Percentiles rank a stretch among this genome's conserved stretches.
Evolutionary conservation across 2,113 vertebrate species (phyloP).

Genomic region (Sprattus sprattus): DNA sequence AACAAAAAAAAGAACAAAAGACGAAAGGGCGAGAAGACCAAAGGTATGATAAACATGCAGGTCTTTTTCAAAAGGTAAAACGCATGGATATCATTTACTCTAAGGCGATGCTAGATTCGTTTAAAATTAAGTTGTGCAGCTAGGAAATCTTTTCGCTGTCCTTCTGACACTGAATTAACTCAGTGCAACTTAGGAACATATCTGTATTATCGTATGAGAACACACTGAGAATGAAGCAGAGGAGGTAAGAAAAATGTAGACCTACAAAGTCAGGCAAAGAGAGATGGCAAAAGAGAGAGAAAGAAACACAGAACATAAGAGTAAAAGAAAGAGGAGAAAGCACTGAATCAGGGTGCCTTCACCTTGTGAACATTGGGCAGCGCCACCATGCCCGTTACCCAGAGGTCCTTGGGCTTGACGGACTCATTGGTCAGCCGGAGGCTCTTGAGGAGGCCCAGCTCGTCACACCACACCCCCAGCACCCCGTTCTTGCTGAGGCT

Average conservation of each 20-base stretch:
- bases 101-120: neutral
- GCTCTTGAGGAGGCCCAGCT: conserved; percentile 70
- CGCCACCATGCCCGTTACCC: conserved; percentile 78
- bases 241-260: neutral
- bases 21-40: neutral
- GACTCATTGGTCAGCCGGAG: conserved; percentile 72
- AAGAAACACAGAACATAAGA: neutral
- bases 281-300: neutral
- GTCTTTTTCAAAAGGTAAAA: neutral
- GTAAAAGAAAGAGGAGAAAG: neutral
- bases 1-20: neutral
- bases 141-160: neutral
- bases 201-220: neutral
- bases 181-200: neutral
- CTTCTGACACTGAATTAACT: neutral
- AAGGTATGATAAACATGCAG: neutral
- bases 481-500: conserved; percentile 77
- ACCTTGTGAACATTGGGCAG: conserved; percentile 82
- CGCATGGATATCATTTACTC: neutral
- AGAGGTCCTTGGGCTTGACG: conserved; percentile 76
- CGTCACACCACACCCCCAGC: conserved; percentile 73
- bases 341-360: conserved; percentile 25
- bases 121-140: neutral
- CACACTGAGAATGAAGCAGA: neutral
- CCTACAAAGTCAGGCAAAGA: neutral